Conservation (phyloP, 2,888 invertebrate genomes). For the Latrodectus elegans region DNA sequence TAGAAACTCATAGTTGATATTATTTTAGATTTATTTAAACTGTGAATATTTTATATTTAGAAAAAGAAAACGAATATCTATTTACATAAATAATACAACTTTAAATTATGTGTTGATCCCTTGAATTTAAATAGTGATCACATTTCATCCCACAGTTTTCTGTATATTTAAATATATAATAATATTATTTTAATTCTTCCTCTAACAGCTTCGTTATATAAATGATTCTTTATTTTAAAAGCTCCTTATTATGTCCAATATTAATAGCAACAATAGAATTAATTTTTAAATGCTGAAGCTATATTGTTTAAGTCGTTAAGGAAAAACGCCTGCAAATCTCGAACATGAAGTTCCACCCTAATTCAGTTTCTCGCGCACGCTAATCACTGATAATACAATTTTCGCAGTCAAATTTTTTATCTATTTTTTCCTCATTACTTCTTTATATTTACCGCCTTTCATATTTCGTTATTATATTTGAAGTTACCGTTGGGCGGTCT, state of each 20-base stretch:
- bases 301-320: slow-evolving; percentile 18
- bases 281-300: slow-evolving; percentile 26
- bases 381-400: slow-evolving; percentile 56
- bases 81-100: no score
- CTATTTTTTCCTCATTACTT: slow-evolving; percentile 25
- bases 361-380: slow-evolving; percentile 45
- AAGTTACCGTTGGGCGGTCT: slow-evolving; percentile 45
- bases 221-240: neutral
- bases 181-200: neutral
- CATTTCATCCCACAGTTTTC: no score
- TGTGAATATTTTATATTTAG: no score
- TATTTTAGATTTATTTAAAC: no score
- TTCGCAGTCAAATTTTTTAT: slow-evolving; percentile 9
- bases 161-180: no score
- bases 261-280: neutral
- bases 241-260: neutral
- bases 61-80: no score
- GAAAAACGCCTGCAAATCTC: slow-evolving; percentile 13
- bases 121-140: no score
- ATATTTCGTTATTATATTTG: slow-evolving; percentile 66
- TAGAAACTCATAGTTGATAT: no score
- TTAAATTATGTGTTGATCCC: no score
- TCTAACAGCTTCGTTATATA: neutral
- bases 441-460: slow-evolving; percentile 56
- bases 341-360: slow-evolving; percentile 33